Conservation (phyloP, 2,113 vertebrate genomes). For the Propithecus coquereli region DNA sequence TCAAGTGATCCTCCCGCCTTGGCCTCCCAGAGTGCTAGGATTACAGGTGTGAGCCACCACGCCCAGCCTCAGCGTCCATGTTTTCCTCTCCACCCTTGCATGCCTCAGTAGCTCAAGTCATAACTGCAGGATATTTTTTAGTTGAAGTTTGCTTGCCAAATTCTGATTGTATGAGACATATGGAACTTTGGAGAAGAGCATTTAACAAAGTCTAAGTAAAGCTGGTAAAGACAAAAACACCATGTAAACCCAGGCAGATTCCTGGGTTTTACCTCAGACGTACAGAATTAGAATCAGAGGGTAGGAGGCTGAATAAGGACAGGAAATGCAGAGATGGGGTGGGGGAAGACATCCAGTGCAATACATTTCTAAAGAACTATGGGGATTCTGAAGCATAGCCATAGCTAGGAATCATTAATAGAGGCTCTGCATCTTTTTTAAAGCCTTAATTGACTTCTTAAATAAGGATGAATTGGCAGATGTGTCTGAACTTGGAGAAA, state of each 20-base stretch:
- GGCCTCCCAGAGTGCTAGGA: too few species aligned
- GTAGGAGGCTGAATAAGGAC: not conserved
- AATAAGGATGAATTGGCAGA: not conserved
- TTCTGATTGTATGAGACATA: not conserved
- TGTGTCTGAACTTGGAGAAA: not conserved
- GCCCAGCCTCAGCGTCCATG: accelerated
- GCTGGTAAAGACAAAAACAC: not conserved
- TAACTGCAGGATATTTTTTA: not conserved
- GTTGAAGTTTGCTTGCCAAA: not conserved
- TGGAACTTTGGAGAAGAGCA: not conserved
- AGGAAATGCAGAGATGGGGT: not conserved
- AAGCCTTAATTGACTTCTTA: not conserved
- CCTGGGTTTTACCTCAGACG: not conserved
- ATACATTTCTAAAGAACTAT: not conserved
- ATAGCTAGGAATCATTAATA: not conserved
- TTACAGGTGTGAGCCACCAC: too few species aligned
- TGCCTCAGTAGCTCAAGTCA: not conserved
- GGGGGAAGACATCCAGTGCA: not conserved
- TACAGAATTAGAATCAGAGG: not conserved
- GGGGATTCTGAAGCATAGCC: not conserved
- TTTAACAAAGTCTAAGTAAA: not conserved
- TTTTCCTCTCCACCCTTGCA: too few species aligned
- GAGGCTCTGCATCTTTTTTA: not conserved
- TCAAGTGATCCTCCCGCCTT: too few species aligned
- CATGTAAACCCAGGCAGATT: not conserved